Evolutionary conservation across 2,888 invertebrate genomes (phyloP), one percentile per base, ranked within the genome.

Genomic region (Polydrusus pterygomalis): DNA sequence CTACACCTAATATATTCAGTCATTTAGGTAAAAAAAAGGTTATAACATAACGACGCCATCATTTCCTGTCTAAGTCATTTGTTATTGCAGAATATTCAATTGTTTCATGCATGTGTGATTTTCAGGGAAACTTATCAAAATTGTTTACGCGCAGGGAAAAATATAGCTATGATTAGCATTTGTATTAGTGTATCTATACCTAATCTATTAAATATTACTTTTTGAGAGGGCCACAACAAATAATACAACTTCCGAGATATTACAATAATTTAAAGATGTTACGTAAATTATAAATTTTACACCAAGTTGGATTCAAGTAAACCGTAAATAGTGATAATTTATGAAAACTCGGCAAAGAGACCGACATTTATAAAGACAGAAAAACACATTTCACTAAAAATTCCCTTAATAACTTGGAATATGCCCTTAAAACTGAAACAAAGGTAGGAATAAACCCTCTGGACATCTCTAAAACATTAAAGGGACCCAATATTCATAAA

Each of bases 61-160:
- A 85, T 84, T 83, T 81, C 84, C 85, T 86, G 86, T 85, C 85
- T 84, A 84, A 85, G 81, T 83, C 85, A 85, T 85, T 86, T 84
- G 85, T 86, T 85, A 85, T 85, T 85, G 85, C 84, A 83, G 84
- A 85, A 85, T 83, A 74, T 83, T 85, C 84, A 83, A 84, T 86
- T 84, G 84, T 84, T 86, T 85, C 85, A 86, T 84, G 85, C 85
- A 85, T 86, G 85, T 85, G 85, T 85, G 85, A 84, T 77, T 83
- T 81, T 82, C 58, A 64, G 64, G 54, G 17, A n/a, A 67, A 54
- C 49, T 54, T 67, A 54, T 67, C 67, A 67, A 67, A 67, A 67
- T 67, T 51, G 51, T 17, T 49, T 67, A 67, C 38, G 54, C 25
- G 25, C 25, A 25, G 1, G 1, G 25, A 25, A 25, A 25, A 25